A percentile compares a stretch with the other conserved stretches of the same genome.
These are phyloP conservation scores for Hyla sarda DNA, from an alignment of 2,113 vertebrate species.

Conservation along the genomic window DNA sequence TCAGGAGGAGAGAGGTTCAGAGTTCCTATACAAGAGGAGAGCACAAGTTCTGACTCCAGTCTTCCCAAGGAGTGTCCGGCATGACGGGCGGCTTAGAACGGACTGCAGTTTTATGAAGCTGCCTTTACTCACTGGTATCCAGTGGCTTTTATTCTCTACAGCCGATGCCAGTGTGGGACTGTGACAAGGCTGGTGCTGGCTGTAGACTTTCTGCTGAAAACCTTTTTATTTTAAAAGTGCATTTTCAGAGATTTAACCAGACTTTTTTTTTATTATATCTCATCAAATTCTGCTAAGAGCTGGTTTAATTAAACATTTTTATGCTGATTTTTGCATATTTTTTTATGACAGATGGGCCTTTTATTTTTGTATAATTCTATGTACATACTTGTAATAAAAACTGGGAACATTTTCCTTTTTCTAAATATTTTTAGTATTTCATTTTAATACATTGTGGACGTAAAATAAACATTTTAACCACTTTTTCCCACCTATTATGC, in stretches of 20 bases:
- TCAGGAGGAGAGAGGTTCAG: slow-evolving; percentile 65
- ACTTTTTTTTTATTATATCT: too few species aligned
- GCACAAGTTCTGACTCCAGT: slow-evolving; percentile 62
- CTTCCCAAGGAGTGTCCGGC: slow-evolving; percentile 63
- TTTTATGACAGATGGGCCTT: not conserved
- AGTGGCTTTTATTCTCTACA: not conserved
- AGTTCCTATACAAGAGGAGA: slow-evolving; percentile 75
- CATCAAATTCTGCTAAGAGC: not conserved
- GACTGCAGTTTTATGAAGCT: not conserved
- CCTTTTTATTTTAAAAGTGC: not conserved
- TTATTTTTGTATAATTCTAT: not conserved
- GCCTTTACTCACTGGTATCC: slow-evolving; percentile 44
- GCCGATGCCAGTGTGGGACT: not conserved
- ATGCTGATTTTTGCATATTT: not conserved
- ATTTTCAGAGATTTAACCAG: not conserved
- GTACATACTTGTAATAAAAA: not conserved
- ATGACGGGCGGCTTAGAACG: not conserved
- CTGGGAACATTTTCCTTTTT: too few species aligned
- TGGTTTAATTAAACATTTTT: not conserved
- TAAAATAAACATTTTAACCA: not conserved
- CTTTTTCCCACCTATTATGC: too few species aligned
- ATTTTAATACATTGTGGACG: not conserved
- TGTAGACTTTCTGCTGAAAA: not conserved
- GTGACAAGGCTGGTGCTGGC: not conserved
- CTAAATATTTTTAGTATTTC: not conserved